A percentile compares a stretch with the other conserved stretches of the same genome.
These are phyloP conservation scores for Crotalus viridis DNA, from an alignment of 2,113 vertebrate species.

Conservation along the genomic window DNA sequence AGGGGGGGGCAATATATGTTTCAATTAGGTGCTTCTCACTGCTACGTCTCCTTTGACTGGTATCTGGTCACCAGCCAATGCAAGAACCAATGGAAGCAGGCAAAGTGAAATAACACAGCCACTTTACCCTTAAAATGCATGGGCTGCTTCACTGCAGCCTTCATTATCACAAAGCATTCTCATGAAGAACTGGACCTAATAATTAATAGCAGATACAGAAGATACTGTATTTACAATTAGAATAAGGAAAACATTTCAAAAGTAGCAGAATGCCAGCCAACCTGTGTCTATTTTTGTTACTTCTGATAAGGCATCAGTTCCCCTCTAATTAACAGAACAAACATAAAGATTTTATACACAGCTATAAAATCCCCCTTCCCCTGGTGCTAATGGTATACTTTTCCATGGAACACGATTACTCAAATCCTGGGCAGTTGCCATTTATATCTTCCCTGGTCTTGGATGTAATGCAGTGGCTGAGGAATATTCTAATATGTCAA, in stretches of 20 bases:
- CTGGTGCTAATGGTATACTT: background rate
- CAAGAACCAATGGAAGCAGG: background rate
- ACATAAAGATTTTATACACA: background rate
- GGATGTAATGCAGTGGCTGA: background rate
- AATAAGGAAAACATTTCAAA: background rate
- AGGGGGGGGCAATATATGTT: background rate
- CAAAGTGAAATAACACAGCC: background rate
- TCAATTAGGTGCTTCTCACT: background rate
- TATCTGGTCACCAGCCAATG: background rate
- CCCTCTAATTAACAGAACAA: background rate
- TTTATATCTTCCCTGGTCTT: background rate
- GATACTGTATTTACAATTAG: background rate
- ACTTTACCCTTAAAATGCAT: background rate
- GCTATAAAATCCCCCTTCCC: background rate
- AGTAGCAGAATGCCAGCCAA: background rate
- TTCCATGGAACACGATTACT: background rate
- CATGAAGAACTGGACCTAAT: background rate
- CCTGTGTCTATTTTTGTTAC: background rate
- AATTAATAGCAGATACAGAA: background rate
- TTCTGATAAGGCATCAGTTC: background rate
- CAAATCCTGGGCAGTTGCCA: background rate
- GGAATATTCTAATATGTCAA: background rate
- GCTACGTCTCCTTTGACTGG: background rate
- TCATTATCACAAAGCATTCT: background rate
- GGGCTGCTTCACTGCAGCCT: background rate